Evolutionary conservation across 2,888 invertebrate genomes (phyloP), one percentile per base, ranked within the genome.

Genomic region (Torymus auratus): DNA sequence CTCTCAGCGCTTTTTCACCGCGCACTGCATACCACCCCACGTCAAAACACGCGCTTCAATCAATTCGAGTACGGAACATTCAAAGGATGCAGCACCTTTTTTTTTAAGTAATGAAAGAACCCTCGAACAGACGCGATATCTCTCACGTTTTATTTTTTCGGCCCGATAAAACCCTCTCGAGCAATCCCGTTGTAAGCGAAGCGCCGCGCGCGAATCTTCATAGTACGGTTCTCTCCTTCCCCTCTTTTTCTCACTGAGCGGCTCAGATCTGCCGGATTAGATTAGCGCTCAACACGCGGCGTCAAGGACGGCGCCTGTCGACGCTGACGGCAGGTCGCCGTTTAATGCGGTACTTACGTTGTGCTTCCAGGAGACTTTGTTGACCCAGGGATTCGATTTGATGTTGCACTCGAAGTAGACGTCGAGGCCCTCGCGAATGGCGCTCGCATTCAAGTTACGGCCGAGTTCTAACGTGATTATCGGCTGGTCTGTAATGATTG

Each of bases 331-430:
- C n/a, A 10, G 17, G 77, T 75, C 50, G 55, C 12, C 50, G 28
- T 73, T 67, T 75, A 75, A 70, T 60, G 78, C 70, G 75, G 77
- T 79, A 88, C 89, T 90, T 85, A 95, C 95, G 90, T 95, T 95
- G 88, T 95, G 95, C 86, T 94, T 92, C 96, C 96, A 96, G 87
- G 94, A 94, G 86, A 96, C 95, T 92, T 94, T 94, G 89, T 94
- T 94, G 74, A 95, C 94, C 94, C 95, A 96, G 0, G 97, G 97
- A 91, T 97, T 97, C 23, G 97, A 96, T 89, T 95, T 95, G 87
- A 97, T 96, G 90, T 95, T 96, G 92, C 97, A 97, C 90, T 97
- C 97, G 89, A 97, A 97, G 92, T 96, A 97, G 13, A 97, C 96
- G 89, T 97, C 97, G 82, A 96, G 96, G 10, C 96, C 96, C 91